Base-by-base conservation (phyloP, 2,113 vertebrate genomes). In the Prinia subflava region DNA sequence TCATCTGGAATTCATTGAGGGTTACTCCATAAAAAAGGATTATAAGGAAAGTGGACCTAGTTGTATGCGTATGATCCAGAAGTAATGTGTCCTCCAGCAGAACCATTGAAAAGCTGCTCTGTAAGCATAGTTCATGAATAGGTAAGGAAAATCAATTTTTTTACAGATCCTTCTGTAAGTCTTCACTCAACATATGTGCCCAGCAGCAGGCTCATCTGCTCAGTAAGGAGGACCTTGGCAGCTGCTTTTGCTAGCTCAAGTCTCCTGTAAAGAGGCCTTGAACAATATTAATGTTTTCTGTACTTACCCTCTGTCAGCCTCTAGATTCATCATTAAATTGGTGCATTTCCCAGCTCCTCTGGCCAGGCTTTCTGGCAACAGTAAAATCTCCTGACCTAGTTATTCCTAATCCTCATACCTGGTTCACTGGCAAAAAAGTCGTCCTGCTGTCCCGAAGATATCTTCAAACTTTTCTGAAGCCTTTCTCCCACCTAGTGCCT, bases 251-350 rank as follows among this genome's bases (percentile, higher is more conserved):
- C 86, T 83, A 92, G 91, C 68, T 94, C 79, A 90, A 81, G 47
- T 90, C 71, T 94, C 71, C 79, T 90, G 22, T 93, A 83, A 95
- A 94, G 52, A 90, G 42, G 76, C 47, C 75, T 94, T 90, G 80
- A 93, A 75, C 64, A 87, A 52, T 78, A 83, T 78, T 92, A 83
- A 92, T 86, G 33, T 95, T 93, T 96, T 94, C 89, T 97, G 75
- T 90, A 81, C 71, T 92, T 95, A 83, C 79, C 68, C 85, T 94
- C 71, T 94, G 89, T 90, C 92, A 93, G 79, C 63, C 59, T 83
- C 71, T 88, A 90, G 85, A 89, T 92, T 79, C 64, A 71, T 92
- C 93, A 90, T 83, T 90, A 90, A 91, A 70, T 92, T 95, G 79
- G 87, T 95, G 47, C 56, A 78, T 63, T 95, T 95, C 92, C 92